Percentiles rank a stretch among this genome's conserved stretches.
These are phyloP conservation scores for Portevinia maculata DNA, from an alignment of 2,888 invertebrate species.

Conservation along the genomic window DNA sequence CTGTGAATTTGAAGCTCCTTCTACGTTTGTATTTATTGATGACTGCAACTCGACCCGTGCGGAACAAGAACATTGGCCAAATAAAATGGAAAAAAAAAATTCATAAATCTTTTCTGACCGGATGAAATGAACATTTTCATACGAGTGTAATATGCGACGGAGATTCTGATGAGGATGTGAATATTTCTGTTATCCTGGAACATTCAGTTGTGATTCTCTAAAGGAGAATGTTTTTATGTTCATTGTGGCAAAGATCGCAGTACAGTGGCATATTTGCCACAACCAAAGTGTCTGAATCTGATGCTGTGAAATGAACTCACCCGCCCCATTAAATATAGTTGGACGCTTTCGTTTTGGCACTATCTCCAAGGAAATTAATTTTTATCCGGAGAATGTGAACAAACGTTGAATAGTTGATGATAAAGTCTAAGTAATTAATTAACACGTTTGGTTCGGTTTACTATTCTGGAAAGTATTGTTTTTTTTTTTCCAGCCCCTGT, in stretches of 20 bases:
- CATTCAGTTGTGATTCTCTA: slow-evolving; percentile 13
- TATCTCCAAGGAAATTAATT: slow-evolving; percentile 8
- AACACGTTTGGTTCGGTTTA: slow-evolving; percentile 38
- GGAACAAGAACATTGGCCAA: slow-evolving; percentile 3
- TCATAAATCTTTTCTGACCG: slow-evolving; percentile 47
- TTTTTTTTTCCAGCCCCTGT: not conserved
- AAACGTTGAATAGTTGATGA: slow-evolving; percentile 53
- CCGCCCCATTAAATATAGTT: not conserved
- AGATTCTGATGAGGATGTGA: not conserved
- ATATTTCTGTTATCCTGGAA: not conserved
- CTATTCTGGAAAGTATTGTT: not conserved
- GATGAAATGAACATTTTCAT: slow-evolving; percentile 26
- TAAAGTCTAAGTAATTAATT: slow-evolving; percentile 60
- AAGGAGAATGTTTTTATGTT: slow-evolving; percentile 3
- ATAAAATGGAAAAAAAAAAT: slow-evolving; percentile 50
- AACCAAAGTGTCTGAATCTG: slow-evolving; percentile 12
- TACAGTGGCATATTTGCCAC: slow-evolving; percentile 12
- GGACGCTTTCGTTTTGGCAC: not conserved
- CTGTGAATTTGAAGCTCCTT: not conserved
- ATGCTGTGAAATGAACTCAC: slow-evolving; percentile 8
- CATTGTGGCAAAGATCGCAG: not conserved
- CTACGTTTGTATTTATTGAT: slow-evolving; percentile 2
- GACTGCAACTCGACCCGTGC: not conserved
- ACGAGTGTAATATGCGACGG: not conserved
- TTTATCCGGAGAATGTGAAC: slow-evolving; percentile 22